These are phyloP conservation scores for Rhimphoctona megacephalus DNA, from an alignment of 2,888 invertebrate genomes.

Conservation along the genomic window DNA sequence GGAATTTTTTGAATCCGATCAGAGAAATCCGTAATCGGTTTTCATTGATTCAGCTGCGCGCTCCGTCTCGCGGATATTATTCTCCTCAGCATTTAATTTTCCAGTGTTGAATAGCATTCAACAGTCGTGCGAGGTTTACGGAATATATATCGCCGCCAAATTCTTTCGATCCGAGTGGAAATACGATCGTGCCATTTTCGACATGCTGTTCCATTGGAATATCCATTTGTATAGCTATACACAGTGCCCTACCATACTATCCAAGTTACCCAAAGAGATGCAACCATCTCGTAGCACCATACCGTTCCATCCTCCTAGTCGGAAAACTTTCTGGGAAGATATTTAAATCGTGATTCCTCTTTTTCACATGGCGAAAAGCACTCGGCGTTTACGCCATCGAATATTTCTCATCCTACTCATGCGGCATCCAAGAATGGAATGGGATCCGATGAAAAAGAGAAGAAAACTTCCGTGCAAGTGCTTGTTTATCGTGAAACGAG, in stretches of 20 bases:
- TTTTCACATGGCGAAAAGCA: conserved; percentile 50
- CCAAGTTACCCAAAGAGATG: background rate
- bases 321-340: conserved; percentile 74
- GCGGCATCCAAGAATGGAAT: conserved; percentile 29
- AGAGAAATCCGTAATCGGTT: conserved; percentile 24
- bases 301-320: background rate
- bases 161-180: conserved; percentile 42
- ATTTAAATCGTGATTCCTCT: conserved; percentile 75
- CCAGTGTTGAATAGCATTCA: conserved; percentile 42
- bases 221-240: conserved; percentile 54
- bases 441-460: conserved; percentile 49
- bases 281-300: conserved; percentile 30
- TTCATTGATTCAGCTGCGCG: conserved; percentile 25
- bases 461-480: conserved; percentile 61
- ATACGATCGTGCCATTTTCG: conserved; percentile 71
- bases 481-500: conserved; percentile 64
- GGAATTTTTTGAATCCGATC: background rate
- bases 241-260: background rate
- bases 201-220: conserved; percentile 73
- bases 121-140: conserved; percentile 38
- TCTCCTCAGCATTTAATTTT: conserved; percentile 52
- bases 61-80: conserved; percentile 28
- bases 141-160: conserved; percentile 41
- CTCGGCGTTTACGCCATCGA: conserved; percentile 59
- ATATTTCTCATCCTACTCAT: conserved; percentile 32